phyloP scores from a whole-genome alignment of 2,113 vertebrate genomes.

The Arizona elegans region DNA sequence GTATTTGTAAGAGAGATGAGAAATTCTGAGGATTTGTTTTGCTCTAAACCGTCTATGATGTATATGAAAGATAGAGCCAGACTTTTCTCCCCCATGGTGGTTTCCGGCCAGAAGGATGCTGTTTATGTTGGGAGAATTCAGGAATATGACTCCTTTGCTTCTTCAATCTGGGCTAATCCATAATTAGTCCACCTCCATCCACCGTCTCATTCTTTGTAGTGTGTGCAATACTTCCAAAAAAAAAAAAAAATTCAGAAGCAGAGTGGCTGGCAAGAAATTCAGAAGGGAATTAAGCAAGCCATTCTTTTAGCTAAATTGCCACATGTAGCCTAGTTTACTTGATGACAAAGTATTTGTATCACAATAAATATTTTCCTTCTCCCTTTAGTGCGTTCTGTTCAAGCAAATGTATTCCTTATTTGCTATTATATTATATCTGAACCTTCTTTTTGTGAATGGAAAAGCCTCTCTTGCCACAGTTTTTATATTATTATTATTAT shows the following conservation, averaged over 20 bases:
- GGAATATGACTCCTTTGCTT: neutral
- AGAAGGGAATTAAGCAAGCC: neutral
- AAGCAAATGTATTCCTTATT: neutral
- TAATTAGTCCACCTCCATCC: neutral
- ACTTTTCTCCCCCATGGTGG: neutral
- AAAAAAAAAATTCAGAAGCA: neutral
- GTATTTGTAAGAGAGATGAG: neutral
- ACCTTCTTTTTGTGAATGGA: neutral
- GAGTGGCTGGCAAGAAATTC: neutral
- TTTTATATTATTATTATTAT: neutral
- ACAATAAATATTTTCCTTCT: neutral
- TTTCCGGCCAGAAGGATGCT: neutral
- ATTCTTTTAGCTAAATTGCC: neutral
- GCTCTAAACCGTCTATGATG: neutral
- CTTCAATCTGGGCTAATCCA: neutral
- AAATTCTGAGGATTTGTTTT: neutral
- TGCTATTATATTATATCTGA: neutral
- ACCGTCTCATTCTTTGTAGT: neutral
- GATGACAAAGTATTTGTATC: neutral
- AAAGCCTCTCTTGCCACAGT: neutral
- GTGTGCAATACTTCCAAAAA: neutral
- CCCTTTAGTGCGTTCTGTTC: neutral
- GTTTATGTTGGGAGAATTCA: neutral
- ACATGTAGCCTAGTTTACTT: neutral
- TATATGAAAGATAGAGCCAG: neutral